Conservation (phyloP, 1,140 invertebrate species). For the Cotesia chilonis region DNA sequence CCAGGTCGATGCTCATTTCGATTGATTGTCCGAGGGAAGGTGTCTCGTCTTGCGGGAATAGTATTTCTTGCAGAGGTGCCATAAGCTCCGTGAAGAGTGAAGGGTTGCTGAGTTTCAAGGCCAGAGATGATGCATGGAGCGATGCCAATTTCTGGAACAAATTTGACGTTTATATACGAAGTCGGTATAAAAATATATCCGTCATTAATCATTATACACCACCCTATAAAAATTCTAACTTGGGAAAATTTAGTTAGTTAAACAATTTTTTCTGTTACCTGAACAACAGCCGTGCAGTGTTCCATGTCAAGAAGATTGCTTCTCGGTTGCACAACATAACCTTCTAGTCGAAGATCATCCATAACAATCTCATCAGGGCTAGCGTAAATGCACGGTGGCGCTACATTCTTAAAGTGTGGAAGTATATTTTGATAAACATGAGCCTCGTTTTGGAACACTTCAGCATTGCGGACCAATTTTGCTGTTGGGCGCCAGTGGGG, state of each 20-base stretch:
- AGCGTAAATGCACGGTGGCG: conserved; percentile 47
- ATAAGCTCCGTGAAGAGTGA: conserved; percentile 45
- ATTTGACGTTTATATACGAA: neutral
- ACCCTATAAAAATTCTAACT: too few relatives aligned
- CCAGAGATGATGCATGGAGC: conserved; percentile 59
- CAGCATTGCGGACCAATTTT: conserved; percentile 33
- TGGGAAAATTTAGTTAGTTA: too few relatives aligned
- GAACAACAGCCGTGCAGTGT: conserved; percentile 54
- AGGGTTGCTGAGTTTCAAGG: conserved; percentile 51
- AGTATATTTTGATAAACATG: conserved; percentile 49
- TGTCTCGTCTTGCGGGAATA: conserved; percentile 41
- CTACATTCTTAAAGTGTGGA: conserved; percentile 42
- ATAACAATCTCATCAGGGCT: conserved; percentile 55
- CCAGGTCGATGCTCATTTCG: conserved; percentile 34
- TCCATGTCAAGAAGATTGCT: conserved; percentile 53
- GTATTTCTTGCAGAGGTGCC: conserved; percentile 42
- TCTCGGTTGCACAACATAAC: conserved; percentile 52
- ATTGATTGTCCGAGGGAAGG: conserved; percentile 34
- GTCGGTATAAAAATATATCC: too few relatives aligned
- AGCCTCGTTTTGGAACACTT: conserved; percentile 51
- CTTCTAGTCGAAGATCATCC: conserved; percentile 56
- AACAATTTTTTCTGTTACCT: conserved; percentile 37
- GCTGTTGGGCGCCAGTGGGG: conserved; percentile 27
- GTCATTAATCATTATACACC: too few relatives aligned
- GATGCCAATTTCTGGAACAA: conserved; percentile 57